Conservation (phyloP, 2,113 vertebrate genomes). For the Microcebus jonahi region DNA sequence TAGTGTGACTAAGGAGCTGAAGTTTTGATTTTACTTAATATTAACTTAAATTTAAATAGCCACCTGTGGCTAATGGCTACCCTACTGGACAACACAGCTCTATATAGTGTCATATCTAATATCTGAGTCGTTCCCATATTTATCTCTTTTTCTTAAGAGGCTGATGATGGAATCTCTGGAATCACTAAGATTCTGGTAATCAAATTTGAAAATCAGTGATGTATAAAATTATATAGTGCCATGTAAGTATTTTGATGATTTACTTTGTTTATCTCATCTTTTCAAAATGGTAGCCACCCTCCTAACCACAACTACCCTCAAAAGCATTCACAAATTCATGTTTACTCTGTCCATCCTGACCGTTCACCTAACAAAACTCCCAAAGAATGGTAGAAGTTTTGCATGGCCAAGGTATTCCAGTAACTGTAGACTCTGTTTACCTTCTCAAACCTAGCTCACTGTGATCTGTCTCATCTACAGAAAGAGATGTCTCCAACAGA, state of each 20-base stretch:
- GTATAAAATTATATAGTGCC: neutral
- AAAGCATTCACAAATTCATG: conserved; percentile 14
- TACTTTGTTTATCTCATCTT: neutral
- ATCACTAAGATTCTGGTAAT: neutral
- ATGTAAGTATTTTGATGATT: conserved; percentile 13
- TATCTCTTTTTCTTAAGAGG: neutral
- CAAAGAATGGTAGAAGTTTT: conserved; percentile 37
- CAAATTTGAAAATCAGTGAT: conserved; percentile 20
- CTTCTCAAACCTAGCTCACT: neutral
- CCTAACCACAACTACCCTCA: neutral
- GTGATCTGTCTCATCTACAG: neutral
- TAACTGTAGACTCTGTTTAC: neutral
- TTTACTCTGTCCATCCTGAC: conserved; percentile 12
- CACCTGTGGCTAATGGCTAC: neutral
- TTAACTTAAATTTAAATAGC: neutral
- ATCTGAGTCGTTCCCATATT: neutral
- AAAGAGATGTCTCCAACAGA: neutral
- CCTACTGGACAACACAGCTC: neutral
- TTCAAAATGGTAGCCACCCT: neutral
- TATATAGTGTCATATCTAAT: neutral
- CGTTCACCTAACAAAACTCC: neutral
- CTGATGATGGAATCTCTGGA: neutral
- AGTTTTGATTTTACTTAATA: conserved; percentile 18
- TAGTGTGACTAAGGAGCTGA: neutral
- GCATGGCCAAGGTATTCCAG: neutral